Conservation (phyloP, 2,797 vertebrate species). For the Fistularia tabacaria region DNA sequence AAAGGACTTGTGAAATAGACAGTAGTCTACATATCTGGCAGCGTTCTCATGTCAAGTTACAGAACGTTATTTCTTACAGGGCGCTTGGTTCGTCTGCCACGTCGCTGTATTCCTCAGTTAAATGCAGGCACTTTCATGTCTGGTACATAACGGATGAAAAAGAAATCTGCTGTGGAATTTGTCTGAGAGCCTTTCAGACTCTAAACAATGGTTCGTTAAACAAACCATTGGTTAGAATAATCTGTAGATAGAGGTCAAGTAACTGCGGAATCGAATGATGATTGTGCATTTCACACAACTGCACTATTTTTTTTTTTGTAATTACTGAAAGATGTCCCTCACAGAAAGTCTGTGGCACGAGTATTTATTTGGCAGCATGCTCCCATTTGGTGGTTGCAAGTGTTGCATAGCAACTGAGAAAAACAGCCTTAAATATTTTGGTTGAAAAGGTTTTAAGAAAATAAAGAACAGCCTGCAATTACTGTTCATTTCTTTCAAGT, state of each 20-base stretch:
- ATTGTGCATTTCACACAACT: constrained; percentile 22
- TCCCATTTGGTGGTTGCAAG: constrained; percentile 72
- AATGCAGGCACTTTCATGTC: constrained; percentile 29
- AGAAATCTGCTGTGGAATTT: no score
- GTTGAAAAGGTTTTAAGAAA: constrained; percentile 75
- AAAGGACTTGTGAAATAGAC: constrained; percentile 62
- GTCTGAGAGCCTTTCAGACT: constrained; percentile 1
- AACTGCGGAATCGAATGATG: constrained; percentile 54
- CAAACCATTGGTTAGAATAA: constrained; percentile 29
- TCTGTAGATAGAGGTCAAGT: constrained; percentile 43
- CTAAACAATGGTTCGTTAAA: constrained; percentile 57
- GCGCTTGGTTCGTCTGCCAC: constrained; percentile 37
- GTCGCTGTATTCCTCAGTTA: constrained; percentile 27
- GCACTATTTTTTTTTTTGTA: constrained; percentile 1
- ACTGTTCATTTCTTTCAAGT: constrained; percentile 73
- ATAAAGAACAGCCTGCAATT: constrained; percentile 77
- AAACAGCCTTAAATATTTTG: constrained; percentile 81
- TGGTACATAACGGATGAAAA: constrained; percentile 1
- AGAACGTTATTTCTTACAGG: constrained; percentile 45
- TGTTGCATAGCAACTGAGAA: constrained; percentile 80
- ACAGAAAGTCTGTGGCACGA: constrained; percentile 63
- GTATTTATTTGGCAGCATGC: constrained; percentile 74
- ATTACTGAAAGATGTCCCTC: constrained; percentile 54
- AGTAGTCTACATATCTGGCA: constrained; percentile 55
- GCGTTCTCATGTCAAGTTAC: constrained; percentile 53